A percentile compares a stretch with the other conserved stretches of the same genome.
Conservation (phyloP, 2,113 vertebrate species). For the Osmerus eperlanus region DNA sequence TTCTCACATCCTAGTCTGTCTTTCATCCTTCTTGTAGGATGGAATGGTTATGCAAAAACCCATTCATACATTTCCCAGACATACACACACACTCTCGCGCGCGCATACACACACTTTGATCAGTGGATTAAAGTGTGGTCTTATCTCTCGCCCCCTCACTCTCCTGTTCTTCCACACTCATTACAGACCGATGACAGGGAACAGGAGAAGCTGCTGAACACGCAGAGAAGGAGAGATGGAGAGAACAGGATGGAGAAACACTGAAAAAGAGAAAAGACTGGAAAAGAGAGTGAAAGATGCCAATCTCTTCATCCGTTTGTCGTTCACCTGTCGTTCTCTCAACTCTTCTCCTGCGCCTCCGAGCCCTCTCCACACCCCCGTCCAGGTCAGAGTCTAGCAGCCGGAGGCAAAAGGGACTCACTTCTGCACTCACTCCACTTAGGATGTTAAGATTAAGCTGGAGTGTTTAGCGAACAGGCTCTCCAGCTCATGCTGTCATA, state of each 20-base stretch:
- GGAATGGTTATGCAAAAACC: too few species aligned
- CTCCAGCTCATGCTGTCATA: too few species aligned
- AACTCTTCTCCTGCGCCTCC: conserved; percentile 47
- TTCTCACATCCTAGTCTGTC: too few species aligned
- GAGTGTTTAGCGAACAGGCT: neutral
- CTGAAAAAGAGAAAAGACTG: neutral
- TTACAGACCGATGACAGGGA: neutral
- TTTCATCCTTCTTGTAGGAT: too few species aligned
- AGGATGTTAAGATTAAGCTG: neutral
- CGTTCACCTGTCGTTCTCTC: conserved; percentile 44
- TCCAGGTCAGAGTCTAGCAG: conserved; percentile 11
- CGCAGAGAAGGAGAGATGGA: neutral
- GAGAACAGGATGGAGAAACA: conserved; percentile 4
- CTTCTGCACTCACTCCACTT: conserved; percentile 2
- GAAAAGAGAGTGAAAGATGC: conserved; percentile 10
- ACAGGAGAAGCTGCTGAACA: neutral
- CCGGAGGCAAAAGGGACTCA: conserved; percentile 22
- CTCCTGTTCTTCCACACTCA: neutral
- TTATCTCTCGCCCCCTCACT: neutral
- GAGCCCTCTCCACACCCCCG: conserved; percentile 20
- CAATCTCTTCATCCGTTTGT: conserved; percentile 4
- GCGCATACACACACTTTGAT: neutral
- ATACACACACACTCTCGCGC: neutral
- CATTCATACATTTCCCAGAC: neutral
- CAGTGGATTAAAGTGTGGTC: too few species aligned